Evolutionary conservation across 2,113 vertebrate species (phyloP).

Genomic region (Eupsittula cactorum): DNA sequence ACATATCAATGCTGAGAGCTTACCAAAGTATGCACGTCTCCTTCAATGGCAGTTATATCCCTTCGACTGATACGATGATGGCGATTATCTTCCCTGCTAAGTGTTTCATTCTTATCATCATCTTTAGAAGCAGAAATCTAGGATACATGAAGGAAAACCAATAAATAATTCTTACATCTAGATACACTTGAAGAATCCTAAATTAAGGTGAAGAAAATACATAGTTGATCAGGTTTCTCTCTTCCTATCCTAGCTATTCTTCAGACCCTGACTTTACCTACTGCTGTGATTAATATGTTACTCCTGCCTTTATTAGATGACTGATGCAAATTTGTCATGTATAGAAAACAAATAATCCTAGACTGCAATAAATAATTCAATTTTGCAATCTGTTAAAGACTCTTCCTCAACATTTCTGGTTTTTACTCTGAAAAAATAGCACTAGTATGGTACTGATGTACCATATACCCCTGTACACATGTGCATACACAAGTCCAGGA

Average conservation of each 20-base stretch:
- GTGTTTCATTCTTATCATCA: slow-evolving; percentile 78
- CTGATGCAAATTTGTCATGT: not conserved
- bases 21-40: slow-evolving; percentile 85
- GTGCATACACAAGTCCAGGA: not conserved
- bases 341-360: not conserved
- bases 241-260: not conserved
- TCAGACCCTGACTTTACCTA: not conserved
- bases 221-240: not conserved
- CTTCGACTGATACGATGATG: slow-evolving; percentile 77
- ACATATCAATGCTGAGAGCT: not conserved
- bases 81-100: slow-evolving; percentile 66
- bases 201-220: not conserved
- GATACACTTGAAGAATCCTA: not conserved
- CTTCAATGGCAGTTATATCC: slow-evolving; percentile 74
- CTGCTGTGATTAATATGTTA: not conserved
- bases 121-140: slow-evolving; percentile 69
- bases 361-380: not conserved
- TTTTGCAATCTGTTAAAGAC: not conserved
- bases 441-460: not conserved
- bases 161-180: not conserved
- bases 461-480: too few species aligned
- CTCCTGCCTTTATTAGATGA: not conserved
- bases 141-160: not conserved
- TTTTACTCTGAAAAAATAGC: not conserved
- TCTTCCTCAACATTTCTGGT: not conserved